Base-by-base conservation (phyloP, 2,113 vertebrate species). In the Hirundichthys speculiger region DNA sequence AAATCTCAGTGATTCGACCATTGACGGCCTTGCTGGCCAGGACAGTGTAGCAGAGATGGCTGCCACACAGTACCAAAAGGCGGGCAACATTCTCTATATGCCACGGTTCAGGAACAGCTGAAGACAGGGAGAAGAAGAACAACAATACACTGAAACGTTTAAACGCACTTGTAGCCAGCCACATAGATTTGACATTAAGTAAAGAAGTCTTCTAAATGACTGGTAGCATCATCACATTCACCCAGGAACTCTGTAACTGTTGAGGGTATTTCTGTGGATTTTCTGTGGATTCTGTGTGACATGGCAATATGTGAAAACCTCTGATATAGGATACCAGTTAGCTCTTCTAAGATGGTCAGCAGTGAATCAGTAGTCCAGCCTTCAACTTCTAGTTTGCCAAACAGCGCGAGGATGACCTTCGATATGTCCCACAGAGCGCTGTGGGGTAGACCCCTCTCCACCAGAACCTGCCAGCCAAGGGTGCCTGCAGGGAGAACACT, bases 1-100 rank as follows among this genome's bases (percentile, higher is more conserved):
- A 93, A 55, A 95, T 58, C 70, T 97, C 95, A 0, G 51, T 2
- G 0, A 91, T 63, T 1, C 91, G 78, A 41, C 96, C 92, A 0
- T 90, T 96, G 13, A 95, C 73, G 52, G 94, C 95, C 82, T 94
- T 96, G 70, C 92, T 96, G 69, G 93, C 93, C 90, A 98, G 81
- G 69, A 95, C 89, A 0, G 85, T 91, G 86, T 95, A 96, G 88
- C 95, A 96, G 54, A 97, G 86, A 54, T 39, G 89, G 70, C 90
- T 95, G 13, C 95, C 96, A 2, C 94, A 94, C 18, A 96, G 90
- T 13, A 97, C 91, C 24, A 98, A 91, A 19, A 98, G 93, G 19
- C 93, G 94, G 14, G 94, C 95, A 1, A 92, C 90, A 56, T 96
- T 98, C 87, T 98, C 96, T 77, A 93, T 57, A 40, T 96, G 92